Evolutionary conservation across 2,888 invertebrate genomes (phyloP), one percentile per base, ranked within the genome.

Genomic region (Carpatolechia fugitivella): DNA sequence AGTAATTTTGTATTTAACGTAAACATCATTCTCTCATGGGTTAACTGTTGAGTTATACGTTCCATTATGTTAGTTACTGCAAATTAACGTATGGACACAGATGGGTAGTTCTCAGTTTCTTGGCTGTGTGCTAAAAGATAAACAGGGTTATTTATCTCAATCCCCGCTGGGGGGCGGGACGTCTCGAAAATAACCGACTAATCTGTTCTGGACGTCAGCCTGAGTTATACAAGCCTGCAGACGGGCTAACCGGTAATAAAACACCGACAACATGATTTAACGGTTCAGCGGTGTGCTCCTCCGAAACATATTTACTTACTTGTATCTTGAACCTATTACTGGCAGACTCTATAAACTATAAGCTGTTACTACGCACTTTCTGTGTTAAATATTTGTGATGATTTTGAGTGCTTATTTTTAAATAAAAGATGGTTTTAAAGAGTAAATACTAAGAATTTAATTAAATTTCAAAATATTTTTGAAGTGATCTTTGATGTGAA

Each of bases 161-260:
- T 54, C 54, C 54, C 18, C 7, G 49, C 40, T 18, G 40, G 6
- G n/a, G 38, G 38, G 50, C 1, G 29, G 18, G 13, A 50, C 38
- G 38, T 50, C 50, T 50, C 36, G 50, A 50, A 49, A 49, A 54
- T 49, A 44, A 44, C 55, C 50, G 44, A 33, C 50, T 55, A 55
- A 55, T 55, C 55, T 51, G 51, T 50, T 50, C 35, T 36, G 41
- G 46, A 49, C 55, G 55, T 55, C 50, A 51, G 46, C 14, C 38
- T 38, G 50, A 38, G 50, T 50, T 50, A 50, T 29, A 50, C 24
- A 29, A 13, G 13, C 24, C 50, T 50, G 36, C 50, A 18, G 49
- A 49, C 44, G 35, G 18, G 20, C 14, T 49, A 44, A 49, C 49
- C 38, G 50, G 50, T 50, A 29, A 50, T 50, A 50, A 33, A 50